Evolutionary conservation across 2,888 invertebrate genomes (phyloP).

Genomic region (Lithophane semibrunnea): DNA sequence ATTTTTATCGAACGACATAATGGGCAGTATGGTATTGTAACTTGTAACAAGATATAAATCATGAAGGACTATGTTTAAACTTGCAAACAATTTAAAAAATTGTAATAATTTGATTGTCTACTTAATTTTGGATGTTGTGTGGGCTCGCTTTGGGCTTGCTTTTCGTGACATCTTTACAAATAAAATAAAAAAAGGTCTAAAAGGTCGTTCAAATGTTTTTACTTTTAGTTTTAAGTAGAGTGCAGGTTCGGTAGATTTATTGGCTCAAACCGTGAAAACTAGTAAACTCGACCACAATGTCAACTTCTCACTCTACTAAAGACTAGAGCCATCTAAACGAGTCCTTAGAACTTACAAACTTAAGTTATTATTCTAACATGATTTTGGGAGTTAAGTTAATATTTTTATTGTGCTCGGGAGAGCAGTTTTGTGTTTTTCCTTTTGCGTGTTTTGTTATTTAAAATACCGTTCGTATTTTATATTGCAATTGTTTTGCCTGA

Average conservation of each 20-base stretch:
- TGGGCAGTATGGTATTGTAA: constrained; percentile 23
- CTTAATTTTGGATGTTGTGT: constrained; percentile 10
- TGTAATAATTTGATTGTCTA: not conserved
- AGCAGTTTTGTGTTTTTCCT: constrained; percentile 15
- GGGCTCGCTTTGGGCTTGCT: not conserved
- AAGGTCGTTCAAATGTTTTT: not conserved
- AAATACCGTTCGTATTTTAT: constrained; percentile 49
- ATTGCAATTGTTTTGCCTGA: constrained; percentile 32
- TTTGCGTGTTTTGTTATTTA: constrained; percentile 47
- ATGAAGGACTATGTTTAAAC: constrained; percentile 50
- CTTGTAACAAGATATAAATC: no score
- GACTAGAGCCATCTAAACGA: constrained; percentile 1
- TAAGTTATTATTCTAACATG: constrained; percentile 30
- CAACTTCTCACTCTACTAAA: not conserved
- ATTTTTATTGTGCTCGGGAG: constrained; percentile 25
- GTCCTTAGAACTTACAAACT: constrained; percentile 7
- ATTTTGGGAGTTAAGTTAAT: not conserved
- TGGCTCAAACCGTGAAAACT: not conserved
- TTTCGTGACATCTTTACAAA: constrained; percentile 13
- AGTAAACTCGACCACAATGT: no score
- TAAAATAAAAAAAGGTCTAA: not conserved
- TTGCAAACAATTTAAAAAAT: constrained; percentile 17
- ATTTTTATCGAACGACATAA: not conserved
- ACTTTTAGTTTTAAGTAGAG: not conserved
- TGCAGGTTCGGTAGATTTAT: not conserved